phyloP scores from a whole-genome alignment of 1,140 invertebrate genomes.

The Varroa destructor region DNA sequence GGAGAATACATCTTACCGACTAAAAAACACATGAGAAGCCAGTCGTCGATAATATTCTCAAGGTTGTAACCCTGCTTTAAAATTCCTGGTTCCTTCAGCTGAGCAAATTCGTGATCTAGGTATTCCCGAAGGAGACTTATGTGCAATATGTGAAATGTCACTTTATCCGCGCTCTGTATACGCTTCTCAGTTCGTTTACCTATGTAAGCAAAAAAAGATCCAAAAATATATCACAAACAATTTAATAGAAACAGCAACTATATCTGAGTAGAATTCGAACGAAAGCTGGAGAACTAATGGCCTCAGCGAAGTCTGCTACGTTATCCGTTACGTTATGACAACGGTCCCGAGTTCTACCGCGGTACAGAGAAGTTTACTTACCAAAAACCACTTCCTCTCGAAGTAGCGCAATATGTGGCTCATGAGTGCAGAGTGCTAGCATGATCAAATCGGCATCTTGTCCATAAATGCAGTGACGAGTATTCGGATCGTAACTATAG shows the following conservation, averaged over 20 bases:
- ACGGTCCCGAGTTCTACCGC: too few species aligned
- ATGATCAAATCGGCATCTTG: slow-evolving; percentile 93
- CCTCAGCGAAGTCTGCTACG: too few species aligned
- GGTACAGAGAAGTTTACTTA: neutral
- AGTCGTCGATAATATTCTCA: slow-evolving; percentile 62
- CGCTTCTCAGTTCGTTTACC: slow-evolving; percentile 32
- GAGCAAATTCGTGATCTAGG: slow-evolving; percentile 74
- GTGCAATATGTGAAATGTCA: slow-evolving; percentile 81
- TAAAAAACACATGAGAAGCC: slow-evolving; percentile 83
- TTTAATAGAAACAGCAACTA: neutral
- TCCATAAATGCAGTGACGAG: slow-evolving; percentile 84
- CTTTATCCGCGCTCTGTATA: slow-evolving; percentile 59
- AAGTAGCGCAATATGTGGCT: slow-evolving; percentile 79
- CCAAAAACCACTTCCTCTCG: slow-evolving; percentile 63
- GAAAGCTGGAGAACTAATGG: too few species aligned
- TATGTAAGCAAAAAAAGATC: neutral
- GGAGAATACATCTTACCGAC: slow-evolving; percentile 49
- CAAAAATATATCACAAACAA: neutral
- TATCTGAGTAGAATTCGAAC: neutral
- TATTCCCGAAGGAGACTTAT: slow-evolving; percentile 82
- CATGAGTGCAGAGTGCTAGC: slow-evolving; percentile 79
- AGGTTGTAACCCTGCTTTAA: slow-evolving; percentile 50
- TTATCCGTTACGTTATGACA: too few species aligned
- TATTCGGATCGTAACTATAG: slow-evolving; percentile 61
- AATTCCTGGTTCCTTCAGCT: slow-evolving; percentile 48